Evolutionary conservation across 2,888 invertebrate species (phyloP), one percentile per base, ranked within the genome.

Genomic region (Drosophila cognata): DNA sequence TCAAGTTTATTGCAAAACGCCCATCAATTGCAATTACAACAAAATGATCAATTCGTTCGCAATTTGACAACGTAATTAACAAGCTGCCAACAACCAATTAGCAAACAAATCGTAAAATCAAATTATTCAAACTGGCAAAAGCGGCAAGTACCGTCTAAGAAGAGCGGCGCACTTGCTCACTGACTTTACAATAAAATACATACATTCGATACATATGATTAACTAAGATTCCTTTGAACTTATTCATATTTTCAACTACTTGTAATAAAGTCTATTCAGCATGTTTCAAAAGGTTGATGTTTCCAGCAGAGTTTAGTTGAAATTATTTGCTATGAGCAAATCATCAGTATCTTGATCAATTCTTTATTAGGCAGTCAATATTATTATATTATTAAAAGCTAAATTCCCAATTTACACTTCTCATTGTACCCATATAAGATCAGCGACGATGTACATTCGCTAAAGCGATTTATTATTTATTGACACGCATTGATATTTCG

Each of bases 71-170:
- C 41, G 25, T 41, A 41, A 41, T 41, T 41, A 41, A 10, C 41
- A 41, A 41, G 41, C 41, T 41, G 41, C 8, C 82, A 84, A 60
- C 51, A 59, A 52, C 60, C 62, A 84, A 87, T 84, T 87, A 71
- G 71, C 56, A 52, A 36, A 46, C 43, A 76, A 80, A 80, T 55
- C 33, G 60, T 33, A 46, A 36, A 33, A 18, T 50, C 41, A 18
- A 21, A 28, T 31, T 36, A 51, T 25, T 48, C 18, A 53, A 52
- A 36, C 21, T 21, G 36, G 1, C 16, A 36, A 18, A 18, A 11
- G 6, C 5, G 28, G 4, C 36, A 60, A 16, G 10, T 29, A 28
- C 5, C 0, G 35, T 3, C n/a, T 1, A 13, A 58, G 36, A 55
- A 21, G 36, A 18, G 10, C 18, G 18, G 2, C n/a, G 4, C 41